Conservation (phyloP, 92 coral and sea anemone genomes). For the Phymanthus crucifer region DNA sequence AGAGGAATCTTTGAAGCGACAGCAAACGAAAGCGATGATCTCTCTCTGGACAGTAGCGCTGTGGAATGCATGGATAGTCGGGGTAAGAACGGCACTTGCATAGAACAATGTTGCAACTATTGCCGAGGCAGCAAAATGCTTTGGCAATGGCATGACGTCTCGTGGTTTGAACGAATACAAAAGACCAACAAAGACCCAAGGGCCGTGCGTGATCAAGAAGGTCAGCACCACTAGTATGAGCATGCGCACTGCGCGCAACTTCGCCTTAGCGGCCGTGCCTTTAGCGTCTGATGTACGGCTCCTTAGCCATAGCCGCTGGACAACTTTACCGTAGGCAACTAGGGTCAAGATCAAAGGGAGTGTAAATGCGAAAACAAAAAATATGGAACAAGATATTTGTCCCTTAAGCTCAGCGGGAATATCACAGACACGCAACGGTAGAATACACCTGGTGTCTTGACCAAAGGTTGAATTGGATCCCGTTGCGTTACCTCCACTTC, state of each 20-base stretch:
- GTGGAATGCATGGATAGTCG: conserved; percentile 32
- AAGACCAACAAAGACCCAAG: conserved; percentile 33
- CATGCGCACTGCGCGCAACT: conserved; percentile 56
- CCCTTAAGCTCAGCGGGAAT: conserved; percentile 35
- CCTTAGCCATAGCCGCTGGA: conserved; percentile 37
- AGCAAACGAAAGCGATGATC: conserved; percentile 17
- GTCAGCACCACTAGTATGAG: conserved; percentile 42
- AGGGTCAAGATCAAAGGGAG: conserved; percentile 25
- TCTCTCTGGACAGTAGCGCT: conserved; percentile 45
- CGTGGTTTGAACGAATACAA: conserved; percentile 26
- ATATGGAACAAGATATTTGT: conserved; percentile 22
- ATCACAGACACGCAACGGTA: conserved; percentile 39
- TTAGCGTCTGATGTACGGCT: conserved; percentile 32
- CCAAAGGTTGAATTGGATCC: conserved; percentile 12
- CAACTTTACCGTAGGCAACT: conserved; percentile 38
- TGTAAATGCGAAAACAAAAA: conserved; percentile 24
- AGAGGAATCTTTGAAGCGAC: conserved; percentile 3
- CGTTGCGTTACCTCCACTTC: conserved; percentile 25
- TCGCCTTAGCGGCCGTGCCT: conserved; percentile 41
- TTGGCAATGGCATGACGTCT: conserved; percentile 10
- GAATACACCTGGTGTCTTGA: conserved; percentile 17
- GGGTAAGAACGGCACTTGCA: conserved; percentile 41
- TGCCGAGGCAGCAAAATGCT: conserved; percentile 23
- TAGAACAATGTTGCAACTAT: conserved; percentile 34
- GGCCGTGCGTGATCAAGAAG: conserved; percentile 38